Evolutionary conservation across 2,113 vertebrate genomes (phyloP).

Genomic region (Taxidea taxus): DNA sequence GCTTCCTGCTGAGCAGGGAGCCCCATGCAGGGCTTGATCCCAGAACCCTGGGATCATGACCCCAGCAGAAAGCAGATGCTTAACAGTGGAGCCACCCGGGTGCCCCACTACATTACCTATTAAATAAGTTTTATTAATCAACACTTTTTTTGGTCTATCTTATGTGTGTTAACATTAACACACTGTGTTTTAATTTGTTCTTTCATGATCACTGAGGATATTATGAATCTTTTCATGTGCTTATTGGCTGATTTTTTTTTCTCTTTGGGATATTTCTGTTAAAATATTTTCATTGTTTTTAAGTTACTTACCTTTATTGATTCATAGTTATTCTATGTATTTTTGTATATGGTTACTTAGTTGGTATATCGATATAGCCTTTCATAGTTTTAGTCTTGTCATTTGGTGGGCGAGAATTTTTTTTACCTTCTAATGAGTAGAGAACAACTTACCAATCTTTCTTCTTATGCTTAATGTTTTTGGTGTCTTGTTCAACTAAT

Average conservation of each 20-base stretch:
- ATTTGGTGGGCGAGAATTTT: neutral
- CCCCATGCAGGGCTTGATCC: too few relatives aligned
- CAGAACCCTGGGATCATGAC: too few relatives aligned
- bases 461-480: neutral
- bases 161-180: neutral
- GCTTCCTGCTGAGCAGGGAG: too few relatives aligned
- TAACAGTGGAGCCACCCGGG: too few relatives aligned
- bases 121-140: neutral
- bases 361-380: neutral
- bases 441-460: neutral
- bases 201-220: neutral
- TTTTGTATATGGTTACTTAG: neutral
- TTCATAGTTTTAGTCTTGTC: neutral
- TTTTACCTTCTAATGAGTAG: neutral
- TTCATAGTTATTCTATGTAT: neutral
- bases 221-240: neutral
- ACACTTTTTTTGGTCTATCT: neutral
- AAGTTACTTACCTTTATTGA: neutral
- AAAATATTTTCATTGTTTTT: neutral
- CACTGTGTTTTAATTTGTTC: neutral
- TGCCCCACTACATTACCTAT: neutral
- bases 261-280: neutral
- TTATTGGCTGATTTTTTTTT: neutral
- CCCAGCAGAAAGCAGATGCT: too few relatives aligned
- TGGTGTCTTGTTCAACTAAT: neutral